These are phyloP conservation scores for Clanis bilineata DNA, from an alignment of 2,888 invertebrate genomes.

Conservation along the genomic window DNA sequence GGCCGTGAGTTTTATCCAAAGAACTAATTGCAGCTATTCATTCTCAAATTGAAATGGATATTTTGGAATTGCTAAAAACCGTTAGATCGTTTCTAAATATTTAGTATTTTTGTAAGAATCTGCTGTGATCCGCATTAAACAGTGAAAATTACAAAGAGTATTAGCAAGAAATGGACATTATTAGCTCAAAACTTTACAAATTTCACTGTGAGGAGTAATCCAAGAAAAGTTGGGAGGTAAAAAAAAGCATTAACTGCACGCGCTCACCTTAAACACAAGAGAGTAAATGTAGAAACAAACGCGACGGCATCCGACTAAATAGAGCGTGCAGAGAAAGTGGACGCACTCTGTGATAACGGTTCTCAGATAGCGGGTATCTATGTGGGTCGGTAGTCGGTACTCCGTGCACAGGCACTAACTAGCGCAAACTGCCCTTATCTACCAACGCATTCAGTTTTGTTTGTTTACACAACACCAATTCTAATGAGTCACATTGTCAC, in stretches of 20 bases:
- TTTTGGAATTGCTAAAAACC: background rate
- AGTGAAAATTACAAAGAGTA: background rate
- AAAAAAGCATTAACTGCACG: background rate
- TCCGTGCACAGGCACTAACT: slow-evolving; percentile 48
- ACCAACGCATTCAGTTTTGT: slow-evolving; percentile 35
- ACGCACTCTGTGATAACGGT: slow-evolving; percentile 57
- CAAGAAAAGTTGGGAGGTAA: background rate
- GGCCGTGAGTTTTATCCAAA: background rate
- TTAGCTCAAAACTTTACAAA: background rate
- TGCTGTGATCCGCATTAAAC: background rate
- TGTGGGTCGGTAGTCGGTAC: slow-evolving; percentile 64
- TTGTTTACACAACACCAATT: slow-evolving; percentile 44
- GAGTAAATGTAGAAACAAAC: slow-evolving; percentile 31
- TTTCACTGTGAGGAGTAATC: slow-evolving; percentile 1
- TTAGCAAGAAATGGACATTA: background rate
- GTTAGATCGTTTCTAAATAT: background rate
- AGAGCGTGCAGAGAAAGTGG: slow-evolving; percentile 66
- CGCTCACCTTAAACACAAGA: slow-evolving; percentile 4
- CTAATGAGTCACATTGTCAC: slow-evolving; percentile 24
- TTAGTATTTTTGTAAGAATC: no score
- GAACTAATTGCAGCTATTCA: background rate
- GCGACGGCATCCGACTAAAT: slow-evolving; percentile 43
- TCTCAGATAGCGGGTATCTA: slow-evolving; percentile 69
- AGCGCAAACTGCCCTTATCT: slow-evolving; percentile 63
- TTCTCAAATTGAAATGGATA: background rate